Conservation (phyloP, 2,113 vertebrate genomes). For the Trematomus loennbergii region DNA sequence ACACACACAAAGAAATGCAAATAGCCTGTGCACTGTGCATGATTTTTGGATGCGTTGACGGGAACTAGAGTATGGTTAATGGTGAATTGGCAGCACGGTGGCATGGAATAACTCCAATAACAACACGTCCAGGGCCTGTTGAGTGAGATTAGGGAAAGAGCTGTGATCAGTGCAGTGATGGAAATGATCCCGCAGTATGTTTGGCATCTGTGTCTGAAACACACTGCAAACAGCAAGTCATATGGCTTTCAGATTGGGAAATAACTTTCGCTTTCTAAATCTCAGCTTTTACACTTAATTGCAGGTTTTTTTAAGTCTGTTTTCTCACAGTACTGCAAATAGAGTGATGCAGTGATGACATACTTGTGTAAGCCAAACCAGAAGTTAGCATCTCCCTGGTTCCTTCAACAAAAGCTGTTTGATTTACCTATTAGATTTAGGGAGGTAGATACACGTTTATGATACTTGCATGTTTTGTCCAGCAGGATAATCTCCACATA, state of each 20-base stretch:
- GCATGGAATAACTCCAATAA: background rate
- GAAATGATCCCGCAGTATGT: background rate
- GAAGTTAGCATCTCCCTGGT: too few relatives aligned
- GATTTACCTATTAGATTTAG: too few relatives aligned
- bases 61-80: background rate
- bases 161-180: background rate
- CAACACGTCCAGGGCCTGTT: background rate
- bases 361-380: too few relatives aligned
- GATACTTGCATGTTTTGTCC: too few relatives aligned
- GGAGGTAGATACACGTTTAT: too few relatives aligned
- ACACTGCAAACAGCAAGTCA: background rate
- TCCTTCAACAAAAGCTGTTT: too few relatives aligned
- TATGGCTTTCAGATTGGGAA: background rate
- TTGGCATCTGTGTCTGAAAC: background rate
- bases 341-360: too few relatives aligned
- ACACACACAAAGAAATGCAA: background rate
- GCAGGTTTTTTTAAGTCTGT: too few relatives aligned
- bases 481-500: too few relatives aligned
- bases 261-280: background rate
- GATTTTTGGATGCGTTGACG: background rate
- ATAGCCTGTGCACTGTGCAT: background rate
- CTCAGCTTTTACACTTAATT: too few relatives aligned
- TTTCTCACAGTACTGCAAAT: too few relatives aligned
- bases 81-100: background rate
- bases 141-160: background rate